Base-by-base conservation (phyloP, 1,140 invertebrate genomes). In the Leptestheria dahalacensis region DNA sequence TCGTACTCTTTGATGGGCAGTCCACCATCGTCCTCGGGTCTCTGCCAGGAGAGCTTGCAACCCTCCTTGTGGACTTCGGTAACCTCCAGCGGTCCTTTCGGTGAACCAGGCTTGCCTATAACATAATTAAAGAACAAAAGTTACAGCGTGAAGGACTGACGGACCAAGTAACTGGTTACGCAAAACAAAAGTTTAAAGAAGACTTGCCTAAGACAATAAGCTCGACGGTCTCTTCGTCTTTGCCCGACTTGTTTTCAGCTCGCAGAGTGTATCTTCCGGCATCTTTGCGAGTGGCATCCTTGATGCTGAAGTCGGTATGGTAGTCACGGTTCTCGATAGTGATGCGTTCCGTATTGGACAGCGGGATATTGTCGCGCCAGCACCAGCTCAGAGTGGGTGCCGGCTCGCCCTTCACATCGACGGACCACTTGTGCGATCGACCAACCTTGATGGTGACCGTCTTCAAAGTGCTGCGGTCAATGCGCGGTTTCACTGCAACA, bases 1-100 rank as follows among this genome's bases (percentile, higher is more conserved):
- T 93, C 87, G 67, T 97, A 97, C 70, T 92, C 88, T 67, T 87
- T 88, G 66, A 98, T 89, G 0, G 92, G 91, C 46, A 82, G 79
- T 41, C 93, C 93, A 62, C 94, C 94, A 70, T 97, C 93, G 70
- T 93, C 87, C 63, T 91, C 85, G 2, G 91, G 89, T 67, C 88
- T 88, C 68, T 88, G 80, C 91, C 91, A 95, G 65, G 82, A 82
- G 0, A 96, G 75, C 65, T 89, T 90, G 68, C 89, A 89, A 33
- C 85, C 84, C 61, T 85, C 86, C 50, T 89, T 88, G 24, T 86
- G 87, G 1, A 95, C 80, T 68, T 93, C 86, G 6, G 79, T 78
- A 2, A 96, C 87, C 68, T 90, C 82, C 21, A 97, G 73, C 12
- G 94, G 93, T 61, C 91, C 92, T 72, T 89, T 84, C 24, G 93